A percentile compares a stretch with the other conserved stretches of the same genome.
These are phyloP conservation scores for Origma solitaria DNA, from an alignment of 2,113 vertebrate genomes.

Conservation along the genomic window DNA sequence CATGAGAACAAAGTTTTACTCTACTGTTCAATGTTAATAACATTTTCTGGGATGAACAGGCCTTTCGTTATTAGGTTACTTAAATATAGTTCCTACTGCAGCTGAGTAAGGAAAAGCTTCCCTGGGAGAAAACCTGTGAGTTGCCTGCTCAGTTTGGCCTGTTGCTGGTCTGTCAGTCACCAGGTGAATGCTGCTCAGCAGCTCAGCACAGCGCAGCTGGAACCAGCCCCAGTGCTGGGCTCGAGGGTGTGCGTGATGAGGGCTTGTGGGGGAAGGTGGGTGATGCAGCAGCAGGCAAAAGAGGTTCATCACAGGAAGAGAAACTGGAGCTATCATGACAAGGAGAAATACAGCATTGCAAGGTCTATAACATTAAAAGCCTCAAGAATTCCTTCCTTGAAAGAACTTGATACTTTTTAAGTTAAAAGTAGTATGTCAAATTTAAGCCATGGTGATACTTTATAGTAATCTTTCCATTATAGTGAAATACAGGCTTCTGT, in stretches of 20 bases:
- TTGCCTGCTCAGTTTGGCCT: not conserved
- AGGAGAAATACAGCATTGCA: not conserved
- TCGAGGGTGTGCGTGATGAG: rapidly evolving
- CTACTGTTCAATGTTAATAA: not conserved
- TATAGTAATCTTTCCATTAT: not conserved
- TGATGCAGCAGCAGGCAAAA: not conserved
- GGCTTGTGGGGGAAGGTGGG: rapidly evolving
- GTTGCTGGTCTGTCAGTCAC: not conserved
- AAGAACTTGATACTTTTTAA: not conserved
- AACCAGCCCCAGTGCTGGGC: not conserved
- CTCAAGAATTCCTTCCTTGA: not conserved
- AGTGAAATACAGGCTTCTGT: not conserved
- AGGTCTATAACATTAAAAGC: not conserved
- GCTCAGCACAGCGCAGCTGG: not conserved
- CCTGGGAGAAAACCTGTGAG: not conserved
- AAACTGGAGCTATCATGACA: rapidly evolving
- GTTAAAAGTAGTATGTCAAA: not conserved
- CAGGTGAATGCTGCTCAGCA: not conserved
- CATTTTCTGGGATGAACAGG: not conserved
- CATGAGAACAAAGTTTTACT: not conserved
- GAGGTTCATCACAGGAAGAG: not conserved
- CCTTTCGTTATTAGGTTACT: not conserved
- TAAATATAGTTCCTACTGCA: not conserved
- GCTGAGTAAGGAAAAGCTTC: not conserved
- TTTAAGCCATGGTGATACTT: not conserved